phyloP scores from a whole-genome alignment of 2,888 invertebrate genomes.

The Myopa tessellatipennis region DNA sequence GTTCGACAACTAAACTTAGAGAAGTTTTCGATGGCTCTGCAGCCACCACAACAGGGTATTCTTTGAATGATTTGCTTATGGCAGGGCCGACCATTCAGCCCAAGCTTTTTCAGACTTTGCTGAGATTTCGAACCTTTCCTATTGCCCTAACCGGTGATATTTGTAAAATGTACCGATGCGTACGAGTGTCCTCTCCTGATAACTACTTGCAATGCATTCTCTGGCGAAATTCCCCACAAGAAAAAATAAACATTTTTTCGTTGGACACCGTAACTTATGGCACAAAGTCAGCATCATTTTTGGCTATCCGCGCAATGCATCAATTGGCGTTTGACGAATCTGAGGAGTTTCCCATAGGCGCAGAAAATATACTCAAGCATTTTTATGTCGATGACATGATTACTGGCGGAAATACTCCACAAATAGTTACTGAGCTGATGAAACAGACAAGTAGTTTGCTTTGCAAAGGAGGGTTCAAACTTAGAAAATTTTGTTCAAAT shows the following conservation, averaged over 20 bases:
- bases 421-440: background rate
- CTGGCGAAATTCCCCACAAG: too few relatives aligned
- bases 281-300: conserved; percentile 32
- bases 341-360: conserved; percentile 11
- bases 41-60: conserved; percentile 2
- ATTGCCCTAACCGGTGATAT: conserved; percentile 44
- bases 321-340: conserved; percentile 37
- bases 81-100: conserved; percentile 28
- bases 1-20: conserved; percentile 36
- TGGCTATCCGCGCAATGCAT: conserved; percentile 39
- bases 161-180: conserved; percentile 45
- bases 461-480: background rate
- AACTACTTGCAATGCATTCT: too few relatives aligned
- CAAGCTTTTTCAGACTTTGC: background rate
- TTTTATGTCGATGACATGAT: conserved; percentile 45
- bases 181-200: too few relatives aligned
- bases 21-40: conserved; percentile 36
- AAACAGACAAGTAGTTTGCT: background rate
- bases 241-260: too few relatives aligned
- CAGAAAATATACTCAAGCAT: conserved; percentile 36
- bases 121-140: conserved; percentile 3
- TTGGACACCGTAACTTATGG: conserved; percentile 24
- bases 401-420: conserved; percentile 33
- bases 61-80: conserved; percentile 16
- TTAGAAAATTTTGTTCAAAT: too few relatives aligned